phyloP scores from a whole-genome alignment of 2,888 invertebrate genomes.

The Lepidonotus clava region DNA sequence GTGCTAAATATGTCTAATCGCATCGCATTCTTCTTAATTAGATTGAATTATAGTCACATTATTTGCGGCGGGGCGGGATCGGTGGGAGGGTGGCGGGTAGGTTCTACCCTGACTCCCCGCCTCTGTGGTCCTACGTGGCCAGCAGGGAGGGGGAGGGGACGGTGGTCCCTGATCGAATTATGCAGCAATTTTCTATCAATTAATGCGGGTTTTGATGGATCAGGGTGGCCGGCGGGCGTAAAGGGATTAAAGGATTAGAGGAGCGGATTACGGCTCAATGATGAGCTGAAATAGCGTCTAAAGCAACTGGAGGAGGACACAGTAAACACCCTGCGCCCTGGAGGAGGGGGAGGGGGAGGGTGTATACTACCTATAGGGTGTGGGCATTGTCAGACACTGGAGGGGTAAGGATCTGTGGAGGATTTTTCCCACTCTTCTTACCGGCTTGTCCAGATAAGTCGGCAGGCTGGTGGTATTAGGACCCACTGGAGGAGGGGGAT shows the following conservation, averaged over 20 bases:
- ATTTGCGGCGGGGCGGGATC: conserved; percentile 33
- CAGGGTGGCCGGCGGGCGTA: neutral
- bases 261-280: conserved; percentile 5
- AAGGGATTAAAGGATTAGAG: conserved; percentile 30
- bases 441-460: no score
- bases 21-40: conserved; percentile 48
- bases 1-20: conserved; percentile 40
- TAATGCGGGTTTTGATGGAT: conserved; percentile 48
- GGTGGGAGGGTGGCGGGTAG: neutral
- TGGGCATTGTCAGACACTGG: no score
- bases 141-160: neutral
- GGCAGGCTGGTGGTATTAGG: no score
- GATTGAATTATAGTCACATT: conserved; percentile 47
- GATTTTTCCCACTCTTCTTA: no score
- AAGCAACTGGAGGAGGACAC: neutral
- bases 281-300: conserved; percentile 19
- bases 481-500: no score
- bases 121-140: neutral
- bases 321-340: no score
- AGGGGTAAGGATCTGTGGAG: no score
- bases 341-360: no score
- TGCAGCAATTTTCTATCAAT: conserved; percentile 44
- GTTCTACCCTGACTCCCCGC: neutral
- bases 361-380: no score
- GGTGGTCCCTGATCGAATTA: conserved; percentile 11